Percentiles rank a stretch among this genome's conserved stretches.
Evolutionary conservation across 2,113 vertebrate genomes (phyloP).

Genomic region (Semnornis frantzii): DNA sequence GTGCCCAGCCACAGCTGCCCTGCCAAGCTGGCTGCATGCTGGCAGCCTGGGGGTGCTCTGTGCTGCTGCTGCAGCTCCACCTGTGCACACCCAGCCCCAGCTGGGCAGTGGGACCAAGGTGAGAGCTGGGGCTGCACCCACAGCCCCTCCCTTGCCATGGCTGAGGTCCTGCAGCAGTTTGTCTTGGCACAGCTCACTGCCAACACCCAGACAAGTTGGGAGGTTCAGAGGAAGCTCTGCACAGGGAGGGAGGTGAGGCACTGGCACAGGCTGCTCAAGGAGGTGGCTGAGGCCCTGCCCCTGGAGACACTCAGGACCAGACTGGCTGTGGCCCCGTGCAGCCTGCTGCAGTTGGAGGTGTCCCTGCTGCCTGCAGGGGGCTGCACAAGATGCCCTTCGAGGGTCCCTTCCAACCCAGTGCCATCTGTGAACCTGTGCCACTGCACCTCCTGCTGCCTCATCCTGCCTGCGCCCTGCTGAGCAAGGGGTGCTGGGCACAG

Average conservation of each 20-base stretch:
- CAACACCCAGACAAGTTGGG: rapidly evolving
- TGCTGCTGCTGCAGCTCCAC: rapidly evolving
- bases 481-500: neutral
- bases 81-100: rapidly evolving
- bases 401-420: too few relatives aligned
- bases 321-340: too few relatives aligned
- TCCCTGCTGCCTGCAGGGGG: too few relatives aligned
- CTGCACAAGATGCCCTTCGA: too few relatives aligned
- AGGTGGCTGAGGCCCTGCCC: too few relatives aligned
- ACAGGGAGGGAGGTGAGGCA: too few relatives aligned
- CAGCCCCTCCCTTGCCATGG: rapidly evolving
- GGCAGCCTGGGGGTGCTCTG: rapidly evolving
- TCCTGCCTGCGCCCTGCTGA: rapidly evolving
- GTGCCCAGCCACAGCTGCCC: too few relatives aligned
- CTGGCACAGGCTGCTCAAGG: too few relatives aligned
- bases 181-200: neutral
- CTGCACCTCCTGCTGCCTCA: rapidly evolving
- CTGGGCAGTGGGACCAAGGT: rapidly evolving
- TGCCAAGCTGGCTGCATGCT: neutral
- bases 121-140: neutral
- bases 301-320: too few relatives aligned
- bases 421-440: too few relatives aligned
- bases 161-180: rapidly evolving
- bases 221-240: too few relatives aligned
- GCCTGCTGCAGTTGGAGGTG: too few relatives aligned